phyloP scores from a whole-genome alignment of 2,797 vertebrate genomes.

The Picus viridis region DNA sequence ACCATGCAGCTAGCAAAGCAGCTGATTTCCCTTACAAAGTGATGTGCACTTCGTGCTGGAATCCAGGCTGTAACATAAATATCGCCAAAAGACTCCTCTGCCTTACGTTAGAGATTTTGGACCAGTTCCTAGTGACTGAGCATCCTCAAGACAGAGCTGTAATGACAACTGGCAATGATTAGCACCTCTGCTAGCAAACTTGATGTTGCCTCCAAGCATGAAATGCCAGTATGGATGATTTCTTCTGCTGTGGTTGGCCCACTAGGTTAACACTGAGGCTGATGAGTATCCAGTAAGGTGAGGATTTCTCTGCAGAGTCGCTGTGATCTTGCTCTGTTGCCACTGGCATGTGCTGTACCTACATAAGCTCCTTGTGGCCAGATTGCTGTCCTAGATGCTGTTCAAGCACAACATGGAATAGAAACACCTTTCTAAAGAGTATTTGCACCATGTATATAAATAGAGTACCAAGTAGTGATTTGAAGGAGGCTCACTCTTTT shows the following conservation, averaged over 20 bases:
- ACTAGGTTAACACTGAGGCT: background rate
- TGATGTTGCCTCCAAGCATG: background rate
- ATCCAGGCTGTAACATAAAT: slow-evolving; percentile 6
- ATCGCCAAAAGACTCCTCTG: background rate
- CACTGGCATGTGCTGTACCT: background rate
- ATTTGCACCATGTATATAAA: background rate
- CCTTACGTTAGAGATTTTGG: background rate
- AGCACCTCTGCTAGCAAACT: slow-evolving; percentile 45
- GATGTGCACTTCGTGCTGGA: slow-evolving; percentile 37
- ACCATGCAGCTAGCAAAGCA: background rate
- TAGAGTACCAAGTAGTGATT: background rate
- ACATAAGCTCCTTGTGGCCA: background rate
- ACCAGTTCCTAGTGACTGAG: slow-evolving; percentile 43
- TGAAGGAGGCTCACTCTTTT: background rate
- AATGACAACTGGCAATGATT: slow-evolving; percentile 66
- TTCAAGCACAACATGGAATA: background rate
- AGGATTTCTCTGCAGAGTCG: background rate
- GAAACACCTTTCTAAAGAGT: background rate
- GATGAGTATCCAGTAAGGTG: background rate
- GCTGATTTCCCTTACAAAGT: background rate
- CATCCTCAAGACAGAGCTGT: slow-evolving; percentile 41
- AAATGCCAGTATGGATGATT: slow-evolving; percentile 16
- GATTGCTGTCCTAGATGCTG: background rate
- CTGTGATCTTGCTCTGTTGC: background rate
- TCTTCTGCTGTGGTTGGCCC: background rate